Evolutionary conservation across 2,797 vertebrate species (phyloP).

Genomic region (Scyliorhinus canicula): DNA sequence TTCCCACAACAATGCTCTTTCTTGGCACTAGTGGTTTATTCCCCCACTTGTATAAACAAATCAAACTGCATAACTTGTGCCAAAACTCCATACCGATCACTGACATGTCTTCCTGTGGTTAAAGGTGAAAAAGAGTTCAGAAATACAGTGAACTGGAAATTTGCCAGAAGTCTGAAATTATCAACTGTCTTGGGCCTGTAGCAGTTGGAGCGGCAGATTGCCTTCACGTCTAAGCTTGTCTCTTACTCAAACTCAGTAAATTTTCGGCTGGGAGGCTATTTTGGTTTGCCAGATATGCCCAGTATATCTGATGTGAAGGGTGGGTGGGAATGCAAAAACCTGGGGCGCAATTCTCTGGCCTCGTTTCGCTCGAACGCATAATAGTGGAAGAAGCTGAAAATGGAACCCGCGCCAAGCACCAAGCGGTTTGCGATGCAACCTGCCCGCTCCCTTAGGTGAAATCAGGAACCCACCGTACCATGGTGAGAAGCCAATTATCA

Average conservation of each 20-base stretch:
- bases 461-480: no score
- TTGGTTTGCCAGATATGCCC: neutral
- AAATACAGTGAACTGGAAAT: neutral
- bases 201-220: neutral
- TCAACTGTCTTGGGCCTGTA: neutral
- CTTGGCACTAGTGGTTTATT: neutral
- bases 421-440: no score
- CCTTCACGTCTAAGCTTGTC: neutral
- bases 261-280: neutral
- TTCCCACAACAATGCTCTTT: neutral
- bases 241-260: neutral
- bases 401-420: no score
- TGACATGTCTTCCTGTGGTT: neutral
- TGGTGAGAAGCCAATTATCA: no score
- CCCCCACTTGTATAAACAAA: conserved; percentile 18
- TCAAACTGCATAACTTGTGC: conserved; percentile 6
- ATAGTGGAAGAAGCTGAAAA: no score
- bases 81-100: neutral
- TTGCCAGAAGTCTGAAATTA: neutral
- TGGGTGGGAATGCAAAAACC: neutral
- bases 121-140: conserved; percentile 21
- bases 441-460: no score
- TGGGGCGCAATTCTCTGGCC: no score
- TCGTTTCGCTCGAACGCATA: no score
- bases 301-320: neutral